Percentiles rank a stretch among this genome's conserved stretches.
Evolutionary conservation across 2,113 vertebrate genomes (phyloP).

Genomic region (Corythoichthys intestinalis): DNA sequence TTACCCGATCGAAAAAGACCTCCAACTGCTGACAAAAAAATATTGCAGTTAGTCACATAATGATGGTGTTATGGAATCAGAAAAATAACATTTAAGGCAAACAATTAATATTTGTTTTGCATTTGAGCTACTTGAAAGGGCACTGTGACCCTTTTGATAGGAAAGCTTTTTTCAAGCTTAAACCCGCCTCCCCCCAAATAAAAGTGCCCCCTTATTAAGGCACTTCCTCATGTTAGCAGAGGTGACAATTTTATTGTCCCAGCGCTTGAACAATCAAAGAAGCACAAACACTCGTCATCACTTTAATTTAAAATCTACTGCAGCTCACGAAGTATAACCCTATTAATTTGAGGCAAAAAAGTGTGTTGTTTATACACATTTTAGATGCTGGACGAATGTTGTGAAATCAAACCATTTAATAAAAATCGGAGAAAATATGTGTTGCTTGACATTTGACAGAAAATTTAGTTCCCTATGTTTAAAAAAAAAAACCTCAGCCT

Average conservation of each 20-base stretch:
- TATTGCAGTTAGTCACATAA: conserved; percentile 71
- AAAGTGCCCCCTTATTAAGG: conserved; percentile 82
- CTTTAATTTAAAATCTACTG: conserved; percentile 41
- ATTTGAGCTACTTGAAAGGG: conserved; percentile 74
- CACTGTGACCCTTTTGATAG: conserved; percentile 58
- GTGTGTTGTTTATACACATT: conserved; percentile 10
- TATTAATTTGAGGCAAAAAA: not conserved
- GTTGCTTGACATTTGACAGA: not conserved
- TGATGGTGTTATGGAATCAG: conserved; percentile 48
- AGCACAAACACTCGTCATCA: conserved; percentile 74
- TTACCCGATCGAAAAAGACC: conserved; percentile 60
- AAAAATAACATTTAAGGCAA: conserved; percentile 67
- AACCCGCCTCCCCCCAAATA: conserved; percentile 73
- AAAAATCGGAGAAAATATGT: not conserved
- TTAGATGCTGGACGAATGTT: not conserved
- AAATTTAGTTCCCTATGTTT: not conserved
- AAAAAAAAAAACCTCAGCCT: not conserved
- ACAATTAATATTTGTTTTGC: conserved; percentile 31
- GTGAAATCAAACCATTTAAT: not conserved
- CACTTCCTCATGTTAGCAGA: conserved; percentile 80
- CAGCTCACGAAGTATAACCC: conserved; percentile 21
- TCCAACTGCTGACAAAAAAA: conserved; percentile 68
- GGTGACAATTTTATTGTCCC: conserved; percentile 87
- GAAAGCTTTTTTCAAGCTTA: conserved; percentile 67
- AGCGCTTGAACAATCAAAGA: conserved; percentile 77